Base-by-base conservation (phyloP, 2,113 vertebrate genomes). In the Scatophagus argus region DNA sequence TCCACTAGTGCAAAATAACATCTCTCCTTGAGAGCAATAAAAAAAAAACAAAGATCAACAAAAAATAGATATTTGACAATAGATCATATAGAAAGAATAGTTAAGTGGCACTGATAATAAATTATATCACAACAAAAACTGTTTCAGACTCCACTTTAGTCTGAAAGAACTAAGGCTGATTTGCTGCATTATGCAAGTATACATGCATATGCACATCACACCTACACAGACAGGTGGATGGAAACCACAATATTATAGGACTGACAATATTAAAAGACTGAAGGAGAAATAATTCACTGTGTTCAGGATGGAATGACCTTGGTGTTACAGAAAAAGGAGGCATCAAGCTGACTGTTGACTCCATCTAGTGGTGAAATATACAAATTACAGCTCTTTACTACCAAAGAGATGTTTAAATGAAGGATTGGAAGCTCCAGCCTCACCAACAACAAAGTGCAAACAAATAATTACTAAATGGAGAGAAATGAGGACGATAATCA, bases 1-100 rank as follows among this genome's bases (percentile, higher is more conserved):
- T 88, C 78, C 88, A 91, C 80, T 79, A 88, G 85, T 91, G 90
- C 90, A 91, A 92, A 92, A 81, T 68, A 89, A 85, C 17, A 17
- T 81, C 78, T 90, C 86, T 90, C 89, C 85, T 81, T 87, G 69
- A 90, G 82, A 90, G 83, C 43, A 89, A 83, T 78, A 88, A 83
- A 12, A 88, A 83, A 12, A 69, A 82, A 82, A 82, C 19, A 84
- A 74, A 74, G n/a, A 73, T 46, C 44, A 82, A 76, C 36, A 77
- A 76, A 75, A 75, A 52, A 79, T 47, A 77, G 68, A 72, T 55
- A 68, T 41, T 64, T 89, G 29, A 83, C 65, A 74, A 60, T 60
- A 8, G n/a, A 62, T 80, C 29, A 39, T 51, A 49, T 47, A 77
- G 29, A 89, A 72, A 85, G 8, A 83, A 80, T 72, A 83, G 77